phyloP scores from a whole-genome alignment of 2,797 vertebrate species.

The Australoheros facetus region DNA sequence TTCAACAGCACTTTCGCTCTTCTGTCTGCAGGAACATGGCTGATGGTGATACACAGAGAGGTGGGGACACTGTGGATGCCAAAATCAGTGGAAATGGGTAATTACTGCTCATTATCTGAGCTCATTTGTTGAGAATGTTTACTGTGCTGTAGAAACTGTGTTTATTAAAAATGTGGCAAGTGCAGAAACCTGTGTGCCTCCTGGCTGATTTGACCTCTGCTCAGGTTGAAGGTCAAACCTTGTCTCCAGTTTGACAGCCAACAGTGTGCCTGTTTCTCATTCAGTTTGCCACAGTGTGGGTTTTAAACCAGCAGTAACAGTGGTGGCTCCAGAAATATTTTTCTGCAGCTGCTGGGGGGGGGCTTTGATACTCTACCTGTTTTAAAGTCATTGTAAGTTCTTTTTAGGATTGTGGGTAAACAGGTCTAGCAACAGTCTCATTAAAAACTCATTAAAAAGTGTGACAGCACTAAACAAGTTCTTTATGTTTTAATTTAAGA shows the following conservation, averaged over 20 bases:
- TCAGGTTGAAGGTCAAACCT: background rate
- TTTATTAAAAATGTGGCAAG: background rate
- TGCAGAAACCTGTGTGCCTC: background rate
- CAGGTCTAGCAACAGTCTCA: background rate
- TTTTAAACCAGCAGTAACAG: background rate
- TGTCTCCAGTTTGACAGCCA: background rate
- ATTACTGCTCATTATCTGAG: background rate
- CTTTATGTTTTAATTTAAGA: background rate
- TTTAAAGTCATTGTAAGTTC: background rate
- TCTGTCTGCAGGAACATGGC: constrained; percentile 50
- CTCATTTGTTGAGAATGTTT: background rate
- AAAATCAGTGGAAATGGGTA: background rate
- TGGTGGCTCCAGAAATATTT: no score
- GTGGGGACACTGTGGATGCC: constrained; percentile 27
- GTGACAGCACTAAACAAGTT: background rate
- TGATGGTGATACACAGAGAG: background rate
- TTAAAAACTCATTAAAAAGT: background rate
- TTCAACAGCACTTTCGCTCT: background rate
- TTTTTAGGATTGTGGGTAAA: background rate
- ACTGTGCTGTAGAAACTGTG: background rate
- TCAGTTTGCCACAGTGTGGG: background rate
- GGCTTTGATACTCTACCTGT: background rate
- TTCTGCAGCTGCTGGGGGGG: no score
- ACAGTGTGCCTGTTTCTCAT: background rate
- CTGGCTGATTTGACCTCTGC: background rate